These are phyloP conservation scores for Bugula neritina DNA, from an alignment of 2,888 invertebrate genomes.

Conservation along the genomic window DNA sequence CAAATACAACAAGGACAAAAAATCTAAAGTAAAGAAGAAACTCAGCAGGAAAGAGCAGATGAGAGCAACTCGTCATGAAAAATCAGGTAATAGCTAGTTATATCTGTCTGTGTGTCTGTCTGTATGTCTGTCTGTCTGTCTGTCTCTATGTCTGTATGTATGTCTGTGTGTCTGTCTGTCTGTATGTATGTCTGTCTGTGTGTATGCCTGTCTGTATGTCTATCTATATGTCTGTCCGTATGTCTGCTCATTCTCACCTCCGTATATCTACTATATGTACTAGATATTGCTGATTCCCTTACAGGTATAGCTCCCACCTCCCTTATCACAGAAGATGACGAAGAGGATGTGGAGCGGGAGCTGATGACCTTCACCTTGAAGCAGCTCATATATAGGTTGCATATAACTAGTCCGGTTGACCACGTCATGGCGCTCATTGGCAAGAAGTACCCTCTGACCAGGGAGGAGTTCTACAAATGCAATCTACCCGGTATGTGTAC, in stretches of 20 bases:
- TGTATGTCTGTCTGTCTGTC: too few relatives aligned
- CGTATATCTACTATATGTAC: neutral
- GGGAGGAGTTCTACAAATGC: conserved; percentile 48
- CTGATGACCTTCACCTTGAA: conserved; percentile 52
- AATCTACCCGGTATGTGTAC: conserved; percentile 49
- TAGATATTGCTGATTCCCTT: neutral
- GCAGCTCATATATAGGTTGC: conserved; percentile 54
- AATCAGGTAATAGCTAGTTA: neutral
- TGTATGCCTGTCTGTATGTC: too few relatives aligned
- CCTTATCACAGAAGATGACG: neutral
- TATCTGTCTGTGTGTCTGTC: too few relatives aligned
- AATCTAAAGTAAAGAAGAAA: conserved; percentile 33
- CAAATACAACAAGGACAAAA: conserved; percentile 50
- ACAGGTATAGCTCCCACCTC: neutral
- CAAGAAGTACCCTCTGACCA: conserved; percentile 54
- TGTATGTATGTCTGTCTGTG: too few relatives aligned
- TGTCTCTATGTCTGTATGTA: too few relatives aligned
- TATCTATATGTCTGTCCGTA: too few relatives aligned
- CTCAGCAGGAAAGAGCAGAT: neutral
- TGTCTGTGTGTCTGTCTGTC: too few relatives aligned
- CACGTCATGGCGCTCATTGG: conserved; percentile 55
- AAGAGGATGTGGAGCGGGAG: conserved; percentile 37
- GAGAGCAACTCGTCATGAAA: neutral
- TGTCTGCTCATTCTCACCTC: too few relatives aligned
- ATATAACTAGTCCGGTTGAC: conserved; percentile 54